Evolutionary conservation across 2,888 invertebrate species (phyloP).

Genomic region (Agapostemon virescens): DNA sequence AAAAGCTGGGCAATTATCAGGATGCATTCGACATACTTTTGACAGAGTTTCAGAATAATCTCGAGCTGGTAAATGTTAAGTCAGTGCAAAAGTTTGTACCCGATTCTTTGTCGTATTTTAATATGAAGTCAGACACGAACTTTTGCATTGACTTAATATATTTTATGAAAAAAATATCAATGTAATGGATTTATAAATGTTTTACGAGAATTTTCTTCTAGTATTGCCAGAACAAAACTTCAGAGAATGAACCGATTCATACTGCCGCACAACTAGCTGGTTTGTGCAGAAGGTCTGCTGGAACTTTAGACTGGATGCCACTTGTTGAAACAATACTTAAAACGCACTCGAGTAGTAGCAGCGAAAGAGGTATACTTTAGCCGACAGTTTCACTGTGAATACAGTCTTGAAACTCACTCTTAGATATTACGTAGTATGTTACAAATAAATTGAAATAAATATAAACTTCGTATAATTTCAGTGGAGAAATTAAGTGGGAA

Average conservation of each 20-base stretch:
- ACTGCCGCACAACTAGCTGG: conserved; percentile 74
- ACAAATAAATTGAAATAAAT: conserved; percentile 10
- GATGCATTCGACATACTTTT: conserved; percentile 86
- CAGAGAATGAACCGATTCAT: conserved; percentile 71
- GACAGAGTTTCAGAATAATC: conserved; percentile 77
- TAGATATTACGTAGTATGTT: background rate
- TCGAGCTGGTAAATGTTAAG: conserved; percentile 74
- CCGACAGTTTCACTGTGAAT: background rate
- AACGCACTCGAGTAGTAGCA: conserved; percentile 69
- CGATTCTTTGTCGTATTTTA: too few species aligned
- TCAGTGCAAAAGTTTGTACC: too few species aligned
- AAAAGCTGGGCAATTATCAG: conserved; percentile 87
- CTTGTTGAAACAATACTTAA: conserved; percentile 76
- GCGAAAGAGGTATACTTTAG: conserved; percentile 65
- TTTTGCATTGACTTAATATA: too few species aligned
- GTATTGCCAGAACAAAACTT: conserved; percentile 64
- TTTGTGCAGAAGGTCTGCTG: conserved; percentile 77
- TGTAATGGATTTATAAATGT: background rate
- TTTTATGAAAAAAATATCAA: conserved; percentile 20
- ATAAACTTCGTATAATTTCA: conserved; percentile 55
- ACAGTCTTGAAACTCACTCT: background rate
- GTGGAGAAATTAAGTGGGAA: conserved; percentile 74
- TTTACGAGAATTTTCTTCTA: conserved; percentile 40
- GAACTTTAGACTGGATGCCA: conserved; percentile 79
- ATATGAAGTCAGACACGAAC: too few species aligned